These are phyloP conservation scores for Aplochiton taeniatus DNA, from an alignment of 2,797 vertebrate species.

Conservation along the genomic window DNA sequence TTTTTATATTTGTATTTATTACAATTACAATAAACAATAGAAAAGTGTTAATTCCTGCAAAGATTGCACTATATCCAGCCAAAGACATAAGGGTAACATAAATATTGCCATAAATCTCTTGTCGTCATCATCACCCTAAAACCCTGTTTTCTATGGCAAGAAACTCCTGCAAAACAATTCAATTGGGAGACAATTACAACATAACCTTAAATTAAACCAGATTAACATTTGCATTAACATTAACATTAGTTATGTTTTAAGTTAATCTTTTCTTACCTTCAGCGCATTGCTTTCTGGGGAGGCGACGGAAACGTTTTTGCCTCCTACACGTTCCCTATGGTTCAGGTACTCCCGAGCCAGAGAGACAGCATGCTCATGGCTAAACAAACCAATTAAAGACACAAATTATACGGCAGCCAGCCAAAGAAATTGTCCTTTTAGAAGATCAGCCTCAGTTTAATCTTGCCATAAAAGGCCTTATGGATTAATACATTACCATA, in stretches of 20 bases:
- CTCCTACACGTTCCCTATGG: conserved; percentile 53
- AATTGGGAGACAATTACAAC: not conserved
- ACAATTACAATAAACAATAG: conserved; percentile 10
- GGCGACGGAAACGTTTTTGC: conserved; percentile 52
- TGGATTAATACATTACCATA: no score
- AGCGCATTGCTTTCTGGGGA: conserved; percentile 63
- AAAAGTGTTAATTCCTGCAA: conserved; percentile 40
- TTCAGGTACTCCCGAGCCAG: conserved; percentile 80
- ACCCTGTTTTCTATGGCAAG: conserved; percentile 46
- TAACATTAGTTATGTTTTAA: not conserved
- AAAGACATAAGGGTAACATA: conserved; percentile 3
- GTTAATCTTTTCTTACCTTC: conserved; percentile 68
- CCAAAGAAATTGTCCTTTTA: no score
- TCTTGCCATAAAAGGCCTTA: no score
- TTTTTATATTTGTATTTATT: no score
- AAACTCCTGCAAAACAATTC: conserved; percentile 59
- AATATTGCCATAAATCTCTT: conserved; percentile 16
- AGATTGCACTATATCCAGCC: conserved; percentile 33
- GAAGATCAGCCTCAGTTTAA: no score
- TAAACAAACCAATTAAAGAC: conserved; percentile 50
- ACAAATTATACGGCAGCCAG: no score
- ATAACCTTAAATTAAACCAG: not conserved
- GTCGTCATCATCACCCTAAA: conserved; percentile 34
- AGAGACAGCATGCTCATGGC: conserved; percentile 79
- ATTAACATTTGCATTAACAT: not conserved